A percentile compares a stretch with the other conserved stretches of the same genome.
These are phyloP conservation scores for Tridacna crocea DNA, from an alignment of 2,888 invertebrate genomes.

Conservation along the genomic window DNA sequence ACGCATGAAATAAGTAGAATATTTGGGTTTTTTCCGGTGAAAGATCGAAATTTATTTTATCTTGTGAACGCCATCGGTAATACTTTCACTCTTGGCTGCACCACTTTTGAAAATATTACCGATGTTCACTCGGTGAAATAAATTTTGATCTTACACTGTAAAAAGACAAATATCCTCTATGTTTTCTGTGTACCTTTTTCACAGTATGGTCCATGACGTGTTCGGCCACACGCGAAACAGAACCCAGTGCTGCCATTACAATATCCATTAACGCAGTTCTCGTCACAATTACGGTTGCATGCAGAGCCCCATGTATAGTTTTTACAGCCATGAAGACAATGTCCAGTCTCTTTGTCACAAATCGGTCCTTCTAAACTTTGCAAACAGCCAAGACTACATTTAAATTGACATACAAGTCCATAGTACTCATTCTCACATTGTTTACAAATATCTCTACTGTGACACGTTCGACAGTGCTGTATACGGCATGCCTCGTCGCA, in stretches of 20 bases:
- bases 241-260: neutral
- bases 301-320: neutral
- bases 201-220: neutral
- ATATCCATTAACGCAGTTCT: neutral
- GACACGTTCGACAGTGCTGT: neutral
- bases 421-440: neutral
- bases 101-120: no score
- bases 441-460: neutral
- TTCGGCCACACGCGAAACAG: neutral
- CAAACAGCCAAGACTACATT: neutral
- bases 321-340: neutral
- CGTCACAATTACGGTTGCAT: neutral
- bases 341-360: neutral
- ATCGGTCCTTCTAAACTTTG: neutral
- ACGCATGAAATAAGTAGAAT: no score
- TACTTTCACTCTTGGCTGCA: no score
- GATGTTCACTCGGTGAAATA: no score
- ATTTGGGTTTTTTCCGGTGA: no score
- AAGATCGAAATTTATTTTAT: no score
- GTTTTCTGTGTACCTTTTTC: no score
- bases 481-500: neutral
- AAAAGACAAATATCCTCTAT: no score
- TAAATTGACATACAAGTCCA: neutral
- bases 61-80: no score
- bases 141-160: no score